These are phyloP conservation scores for Corythucha ciliata DNA, from an alignment of 2,888 invertebrate genomes.

Conservation along the genomic window DNA sequence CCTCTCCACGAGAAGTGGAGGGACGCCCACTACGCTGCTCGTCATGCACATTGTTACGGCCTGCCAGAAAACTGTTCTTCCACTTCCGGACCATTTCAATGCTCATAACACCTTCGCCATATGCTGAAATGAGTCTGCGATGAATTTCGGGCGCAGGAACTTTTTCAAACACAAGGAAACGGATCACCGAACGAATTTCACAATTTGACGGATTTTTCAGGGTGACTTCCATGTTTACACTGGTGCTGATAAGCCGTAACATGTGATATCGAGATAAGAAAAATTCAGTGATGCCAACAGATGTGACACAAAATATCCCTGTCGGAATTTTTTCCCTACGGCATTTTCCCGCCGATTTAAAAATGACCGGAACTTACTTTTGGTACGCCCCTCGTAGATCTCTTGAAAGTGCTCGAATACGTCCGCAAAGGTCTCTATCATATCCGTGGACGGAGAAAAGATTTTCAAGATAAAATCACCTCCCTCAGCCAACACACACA, in stretches of 20 bases:
- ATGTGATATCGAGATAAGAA: not conserved
- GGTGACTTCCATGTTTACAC: not conserved
- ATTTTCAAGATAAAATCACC: too few relatives aligned
- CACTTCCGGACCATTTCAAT: not conserved
- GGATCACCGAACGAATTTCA: not conserved
- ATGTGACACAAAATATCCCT: too few relatives aligned
- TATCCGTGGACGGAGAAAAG: too few relatives aligned
- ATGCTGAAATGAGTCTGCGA: not conserved
- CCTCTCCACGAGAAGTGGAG: constrained; percentile 4
- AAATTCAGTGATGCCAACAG: constrained; percentile 3
- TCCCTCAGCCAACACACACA: too few relatives aligned
- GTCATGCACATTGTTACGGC: constrained; percentile 5
- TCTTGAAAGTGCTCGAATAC: too few relatives aligned
- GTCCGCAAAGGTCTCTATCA: too few relatives aligned
- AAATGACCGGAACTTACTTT: too few relatives aligned
- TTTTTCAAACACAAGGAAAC: not conserved
- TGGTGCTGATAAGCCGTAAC: not conserved
- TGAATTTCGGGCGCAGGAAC: not conserved
- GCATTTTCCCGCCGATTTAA: too few relatives aligned
- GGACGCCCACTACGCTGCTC: constrained; percentile 1
- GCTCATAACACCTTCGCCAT: too few relatives aligned
- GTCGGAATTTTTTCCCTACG: too few relatives aligned
- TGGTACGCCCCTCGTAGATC: too few relatives aligned
- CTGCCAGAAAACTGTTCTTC: not conserved
- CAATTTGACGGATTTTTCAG: not conserved